Evolutionary conservation across 1,140 invertebrate species (phyloP).

Genomic region (Teleopsis dalmanni): DNA sequence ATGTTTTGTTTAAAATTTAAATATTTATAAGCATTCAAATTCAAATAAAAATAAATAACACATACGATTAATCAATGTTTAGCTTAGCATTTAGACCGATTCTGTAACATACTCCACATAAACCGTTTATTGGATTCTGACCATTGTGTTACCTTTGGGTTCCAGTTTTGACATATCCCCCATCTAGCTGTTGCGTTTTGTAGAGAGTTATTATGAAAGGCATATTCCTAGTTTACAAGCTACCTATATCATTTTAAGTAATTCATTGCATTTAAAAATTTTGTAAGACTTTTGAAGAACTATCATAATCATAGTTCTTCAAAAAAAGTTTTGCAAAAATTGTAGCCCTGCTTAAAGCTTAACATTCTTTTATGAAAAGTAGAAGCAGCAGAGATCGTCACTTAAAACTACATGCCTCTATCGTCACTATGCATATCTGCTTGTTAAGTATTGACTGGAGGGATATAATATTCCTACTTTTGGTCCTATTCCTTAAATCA

Average conservation of each 20-base stretch:
- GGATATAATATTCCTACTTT: background rate
- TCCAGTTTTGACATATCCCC: background rate
- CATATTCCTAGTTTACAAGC: background rate
- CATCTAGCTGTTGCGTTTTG: background rate
- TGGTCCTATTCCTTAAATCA: too few species aligned
- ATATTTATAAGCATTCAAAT: background rate
- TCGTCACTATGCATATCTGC: background rate
- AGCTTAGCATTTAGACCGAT: background rate
- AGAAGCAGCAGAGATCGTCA: background rate
- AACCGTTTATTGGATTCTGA: background rate
- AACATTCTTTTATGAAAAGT: too few species aligned
- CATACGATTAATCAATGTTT: background rate
- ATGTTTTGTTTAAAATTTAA: background rate
- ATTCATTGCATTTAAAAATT: background rate
- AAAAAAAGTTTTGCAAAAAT: background rate
- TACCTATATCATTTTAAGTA: background rate
- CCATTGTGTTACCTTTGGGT: background rate
- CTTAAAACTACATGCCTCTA: background rate
- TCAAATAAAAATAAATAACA: background rate
- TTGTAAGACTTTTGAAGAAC: background rate
- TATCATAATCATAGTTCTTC: background rate
- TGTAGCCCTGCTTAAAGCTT: too few species aligned
- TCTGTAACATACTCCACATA: background rate
- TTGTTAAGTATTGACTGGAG: too few species aligned
- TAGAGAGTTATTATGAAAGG: background rate